Evolutionary conservation across 2,888 invertebrate genomes (phyloP).

Genomic region (Heteromurus nitidus): DNA sequence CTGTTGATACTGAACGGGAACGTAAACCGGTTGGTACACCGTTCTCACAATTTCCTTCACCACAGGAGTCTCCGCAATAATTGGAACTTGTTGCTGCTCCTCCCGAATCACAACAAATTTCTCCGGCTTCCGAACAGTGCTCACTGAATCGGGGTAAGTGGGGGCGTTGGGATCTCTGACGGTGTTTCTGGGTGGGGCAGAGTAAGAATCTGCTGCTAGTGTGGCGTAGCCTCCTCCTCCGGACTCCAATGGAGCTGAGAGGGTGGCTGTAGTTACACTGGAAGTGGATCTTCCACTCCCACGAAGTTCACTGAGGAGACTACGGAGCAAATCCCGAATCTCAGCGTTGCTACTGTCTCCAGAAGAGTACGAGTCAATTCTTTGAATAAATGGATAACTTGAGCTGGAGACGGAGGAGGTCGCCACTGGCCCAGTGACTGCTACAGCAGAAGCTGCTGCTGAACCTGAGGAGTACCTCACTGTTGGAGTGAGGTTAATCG

Average conservation of each 20-base stretch:
- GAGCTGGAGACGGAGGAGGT: conserved; percentile 18
- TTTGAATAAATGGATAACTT: too few relatives aligned
- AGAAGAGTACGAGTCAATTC: conserved; percentile 43
- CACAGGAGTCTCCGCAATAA: neutral
- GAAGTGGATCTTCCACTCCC: neutral
- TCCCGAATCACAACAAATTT: conserved; percentile 27
- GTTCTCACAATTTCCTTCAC: conserved; percentile 46
- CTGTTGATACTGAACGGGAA: conserved; percentile 33
- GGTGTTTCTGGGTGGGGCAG: conserved; percentile 57
- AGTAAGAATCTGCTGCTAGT: conserved; percentile 40
- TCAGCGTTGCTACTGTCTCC: conserved; percentile 47
- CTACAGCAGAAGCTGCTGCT: conserved; percentile 20
- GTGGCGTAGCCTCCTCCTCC: neutral
- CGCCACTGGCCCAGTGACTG: neutral
- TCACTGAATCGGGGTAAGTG: conserved; percentile 45
- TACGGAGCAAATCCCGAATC: conserved; percentile 45
- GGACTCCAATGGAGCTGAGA: neutral
- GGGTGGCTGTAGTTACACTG: neutral
- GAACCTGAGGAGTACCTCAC: neutral
- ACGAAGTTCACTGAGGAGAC: conserved; percentile 38
- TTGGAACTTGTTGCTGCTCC: neutral
- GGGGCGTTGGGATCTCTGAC: conserved; percentile 45
- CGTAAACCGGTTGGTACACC: conserved; percentile 51
- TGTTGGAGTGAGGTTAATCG: conserved; percentile 25
- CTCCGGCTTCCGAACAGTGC: conserved; percentile 36